Evolutionary conservation across 2,113 vertebrate species (phyloP), one percentile per base, ranked within the genome.

Genomic region (Boleophthalmus pectinirostris): DNA sequence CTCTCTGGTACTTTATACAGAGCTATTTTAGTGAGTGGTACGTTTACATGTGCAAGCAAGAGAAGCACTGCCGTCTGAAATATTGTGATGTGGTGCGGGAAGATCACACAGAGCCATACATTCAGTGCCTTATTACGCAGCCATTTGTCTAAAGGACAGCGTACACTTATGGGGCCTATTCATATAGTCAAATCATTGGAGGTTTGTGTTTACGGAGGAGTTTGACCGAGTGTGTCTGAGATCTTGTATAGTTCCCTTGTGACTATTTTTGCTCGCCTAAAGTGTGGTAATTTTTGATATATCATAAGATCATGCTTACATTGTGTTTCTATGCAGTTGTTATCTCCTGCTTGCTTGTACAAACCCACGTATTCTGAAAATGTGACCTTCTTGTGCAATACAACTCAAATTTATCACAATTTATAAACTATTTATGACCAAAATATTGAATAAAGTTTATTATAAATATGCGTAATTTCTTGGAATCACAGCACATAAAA

Each of bases 341-440:
- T 70, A 47, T 15, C 25, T 53, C 4, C 14, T 67, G 9, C 67
- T 25, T 68, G 65, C 53, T 38, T 61, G 51, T 73, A 23, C 70
- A 25, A 78, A 73, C 69, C 76, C 56, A 73, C n/a, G 20, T 66
- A 57, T 46, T 58, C 12, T 69, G 46, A 72, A 65, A 47, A 76
- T 2, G 66, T 82, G 70, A 69, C 1, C 53, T 85, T 72, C 11
- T 63, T 82, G 83, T 85, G 74, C 78, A 82, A 87, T 82, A 67
- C 74, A 73, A 66, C 63, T 43, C 21, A 64, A 14, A 58, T 67
- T 88, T 90, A 61, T 76, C 45, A 85, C 47, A 71, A 65, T 43
- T 12, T n/a, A 11, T 21, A 85, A 79, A 66, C 74, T 87, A 89
- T 87, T 88, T 91, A 89, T 89, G 85, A 45, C 88, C 81, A 88